Evolutionary conservation across 2,888 invertebrate species (phyloP).

Genomic region (Monopis laevigella): DNA sequence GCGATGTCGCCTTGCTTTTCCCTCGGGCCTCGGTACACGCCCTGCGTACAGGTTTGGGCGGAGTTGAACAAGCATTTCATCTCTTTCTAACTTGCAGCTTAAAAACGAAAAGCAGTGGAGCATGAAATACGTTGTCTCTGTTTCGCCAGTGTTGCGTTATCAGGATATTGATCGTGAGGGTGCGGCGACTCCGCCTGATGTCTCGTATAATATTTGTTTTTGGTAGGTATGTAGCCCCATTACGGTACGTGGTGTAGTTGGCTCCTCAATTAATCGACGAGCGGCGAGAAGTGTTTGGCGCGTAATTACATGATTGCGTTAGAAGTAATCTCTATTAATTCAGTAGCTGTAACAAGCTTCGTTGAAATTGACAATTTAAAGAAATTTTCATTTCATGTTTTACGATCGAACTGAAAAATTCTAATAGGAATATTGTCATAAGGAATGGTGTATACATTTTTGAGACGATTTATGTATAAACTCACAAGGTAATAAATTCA

Average conservation of each 20-base stretch:
- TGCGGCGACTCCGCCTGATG: conserved; percentile 31
- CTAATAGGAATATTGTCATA: too few relatives aligned
- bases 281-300: conserved; percentile 12
- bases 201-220: conserved; percentile 2
- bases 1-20: conserved; percentile 19
- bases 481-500: too few relatives aligned
- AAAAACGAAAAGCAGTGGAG: background rate
- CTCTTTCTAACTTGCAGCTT: conserved; percentile 8
- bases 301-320: conserved; percentile 50
- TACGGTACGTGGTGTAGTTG: conserved; percentile 12
- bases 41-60: conserved; percentile 23
- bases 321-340: conserved; percentile 46
- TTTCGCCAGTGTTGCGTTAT: background rate
- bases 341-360: conserved; percentile 53
- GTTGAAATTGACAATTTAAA: too few relatives aligned
- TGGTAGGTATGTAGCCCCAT: conserved; percentile 11
- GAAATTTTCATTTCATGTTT: too few relatives aligned
- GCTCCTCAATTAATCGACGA: conserved; percentile 13
- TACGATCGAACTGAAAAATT: too few relatives aligned
- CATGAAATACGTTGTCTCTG: background rate
- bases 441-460: too few relatives aligned
- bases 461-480: too few relatives aligned
- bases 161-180: conserved; percentile 41
- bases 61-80: background rate
- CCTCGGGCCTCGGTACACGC: background rate